Evolutionary conservation across 2,797 vertebrate genomes (phyloP), one percentile per base, ranked within the genome.

Genomic region (Sebastes wilsoni): DNA sequence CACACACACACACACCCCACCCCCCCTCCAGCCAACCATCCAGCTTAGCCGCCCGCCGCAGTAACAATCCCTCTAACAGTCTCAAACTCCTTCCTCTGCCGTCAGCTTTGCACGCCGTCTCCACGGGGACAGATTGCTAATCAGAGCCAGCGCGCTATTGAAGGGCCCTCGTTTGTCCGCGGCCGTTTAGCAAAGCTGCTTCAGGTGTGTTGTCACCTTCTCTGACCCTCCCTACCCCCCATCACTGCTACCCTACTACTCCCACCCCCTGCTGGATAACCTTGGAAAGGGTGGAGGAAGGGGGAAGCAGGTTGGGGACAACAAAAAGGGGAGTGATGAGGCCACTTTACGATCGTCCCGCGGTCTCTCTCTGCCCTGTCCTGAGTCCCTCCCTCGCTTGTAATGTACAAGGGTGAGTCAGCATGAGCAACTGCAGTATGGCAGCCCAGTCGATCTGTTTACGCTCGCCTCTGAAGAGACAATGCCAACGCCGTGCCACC

Each of bases 371-470:
- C 61, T 71, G 56, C 34, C 79, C 69, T 16, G 1, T 75, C 78
- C 83, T 81, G 84, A 23, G 8, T 79, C 82, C 70, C 88, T 64
- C 77, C 81, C 79, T 69, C 18, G 3, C 72, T 85, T 59, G 72
- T 89, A 91, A 92, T 77, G 74, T 88, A 88, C 76, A 79, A 79
- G 89, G 70, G 90, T 94, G 94, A 95, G 93, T 96, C 95, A 95
- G 94, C 93, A 90, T 79, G 86, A 90, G 84, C 78, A 85, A 92
- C 88, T 85, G 93, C 89, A 90, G 90, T 69, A 81, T 23, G 85
- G 78, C 59, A 2, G 77, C 77, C 91, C 84, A 68, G 89, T 91
- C 82, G 83, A 89, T 94, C 86, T 90, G 89, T 91, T 92, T 90
- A 90, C 71, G 12, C 87, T 73, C 32, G 73, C 78, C 74, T 90